Evolutionary conservation across 2,113 vertebrate genomes (phyloP).

Genomic region (Notarius lentiginosus): DNA sequence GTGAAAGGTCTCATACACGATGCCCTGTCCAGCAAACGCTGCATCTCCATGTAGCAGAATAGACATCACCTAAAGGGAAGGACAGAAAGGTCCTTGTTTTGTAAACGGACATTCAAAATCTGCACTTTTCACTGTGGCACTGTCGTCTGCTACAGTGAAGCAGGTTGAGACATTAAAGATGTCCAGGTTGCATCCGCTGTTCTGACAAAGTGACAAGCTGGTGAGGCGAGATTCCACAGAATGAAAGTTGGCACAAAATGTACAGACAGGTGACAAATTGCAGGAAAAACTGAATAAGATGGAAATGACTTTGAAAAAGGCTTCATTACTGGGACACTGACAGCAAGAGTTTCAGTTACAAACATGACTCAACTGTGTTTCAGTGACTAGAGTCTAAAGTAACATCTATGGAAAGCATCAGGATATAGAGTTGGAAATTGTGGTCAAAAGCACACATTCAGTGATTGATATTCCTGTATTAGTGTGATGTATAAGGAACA

Average conservation of each 20-base stretch:
- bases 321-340: not conserved
- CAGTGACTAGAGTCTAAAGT: not conserved
- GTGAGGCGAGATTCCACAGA: not conserved
- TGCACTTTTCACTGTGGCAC: not conserved
- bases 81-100: not conserved
- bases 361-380: not conserved
- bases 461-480: no score
- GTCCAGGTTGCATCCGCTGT: not conserved
- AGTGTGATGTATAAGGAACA: no score
- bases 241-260: not conserved
- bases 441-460: not conserved
- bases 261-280: not conserved
- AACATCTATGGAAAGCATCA: not conserved
- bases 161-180: not conserved
- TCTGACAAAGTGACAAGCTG: not conserved
- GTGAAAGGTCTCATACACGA: conserved; percentile 96
- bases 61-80: conserved; percentile 66
- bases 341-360: not conserved
- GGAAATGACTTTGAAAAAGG: not conserved
- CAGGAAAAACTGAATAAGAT: not conserved
- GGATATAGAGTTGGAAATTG: not conserved
- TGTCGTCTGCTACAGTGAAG: not conserved
- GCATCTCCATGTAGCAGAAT: conserved; percentile 96
- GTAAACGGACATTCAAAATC: not conserved
- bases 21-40: conserved; percentile 94